Evolutionary conservation across 2,113 vertebrate genomes (phyloP), one percentile per base, ranked within the genome.

Genomic region (Caracal caracal): DNA sequence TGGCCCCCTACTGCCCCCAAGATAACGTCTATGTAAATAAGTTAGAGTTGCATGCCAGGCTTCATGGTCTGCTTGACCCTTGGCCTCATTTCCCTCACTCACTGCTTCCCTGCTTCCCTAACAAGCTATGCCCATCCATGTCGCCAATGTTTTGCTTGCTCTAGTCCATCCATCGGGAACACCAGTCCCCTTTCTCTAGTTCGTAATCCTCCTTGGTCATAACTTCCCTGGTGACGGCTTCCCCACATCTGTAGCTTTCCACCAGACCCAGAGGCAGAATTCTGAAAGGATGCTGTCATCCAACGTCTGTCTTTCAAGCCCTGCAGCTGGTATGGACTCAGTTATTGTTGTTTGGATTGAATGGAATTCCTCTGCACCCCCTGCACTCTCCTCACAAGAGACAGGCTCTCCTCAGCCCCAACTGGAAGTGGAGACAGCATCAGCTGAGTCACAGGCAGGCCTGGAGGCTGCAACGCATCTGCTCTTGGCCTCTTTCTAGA

Each of bases 321-420:
- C 51, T 56, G n/a, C 28, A 88, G 73, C 73, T 40, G 26, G 76
- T 11, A 0, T 13, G 10, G 12, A 43, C 13, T 53, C 65, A 2
- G 12, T 40, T 22, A 22, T 26, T 75, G 37, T 35, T 70, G 37
- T 43, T 37, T 43, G 10, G 26, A 87, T 1, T 12, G 28, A 68
- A 37, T 80, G 87, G 19, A 13, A 65, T 26, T 37, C 22, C 75
- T 92, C 63, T 10, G 40, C 11, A 33, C n/a, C 6, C 0, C n/a
- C 1, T 24, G 20, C 7, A 1, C 5, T 4, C 10, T 22, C 30
- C 30, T 17, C 59, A 10, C 30, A 5, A 0, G 2, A 80, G 61
- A 79, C 70, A 37, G 59, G 68, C 26, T 47, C 28, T 30, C 43
- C 13, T 24, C 6, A 33, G 19, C 11, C 51, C 26, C 13, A 33